Percentiles rank a stretch among this genome's conserved stretches.
Evolutionary conservation across 2,113 vertebrate species (phyloP).

Genomic region (Calyptommatus sinebrachiatus): DNA sequence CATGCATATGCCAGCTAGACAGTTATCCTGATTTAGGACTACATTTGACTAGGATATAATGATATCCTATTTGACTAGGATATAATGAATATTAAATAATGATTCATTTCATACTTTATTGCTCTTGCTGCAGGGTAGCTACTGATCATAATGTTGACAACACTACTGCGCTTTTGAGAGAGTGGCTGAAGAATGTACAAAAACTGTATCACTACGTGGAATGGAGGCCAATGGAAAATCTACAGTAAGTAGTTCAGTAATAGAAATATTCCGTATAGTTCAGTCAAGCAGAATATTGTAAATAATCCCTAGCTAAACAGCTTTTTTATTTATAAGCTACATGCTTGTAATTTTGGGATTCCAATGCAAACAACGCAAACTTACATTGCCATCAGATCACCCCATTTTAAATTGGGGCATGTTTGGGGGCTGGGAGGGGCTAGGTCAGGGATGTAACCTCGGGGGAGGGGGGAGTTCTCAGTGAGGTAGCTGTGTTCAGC

Average conservation of each 20-base stretch:
- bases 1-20: too few species aligned
- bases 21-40: background rate
- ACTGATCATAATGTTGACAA: conserved; percentile 94
- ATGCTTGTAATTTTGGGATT: background rate
- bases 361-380: background rate
- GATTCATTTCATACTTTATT: background rate
- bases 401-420: too few species aligned
- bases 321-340: background rate
- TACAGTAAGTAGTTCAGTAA: conserved; percentile 74
- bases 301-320: background rate
- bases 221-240: conserved; percentile 92
- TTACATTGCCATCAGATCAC: too few species aligned
- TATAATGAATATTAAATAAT: background rate
- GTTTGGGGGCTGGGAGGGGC: too few species aligned
- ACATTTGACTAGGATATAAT: background rate
- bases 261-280: background rate
- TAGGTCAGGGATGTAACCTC: too few species aligned
- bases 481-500: too few species aligned
- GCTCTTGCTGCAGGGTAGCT: conserved; percentile 78
- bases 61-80: background rate
- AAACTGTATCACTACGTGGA: conserved; percentile 89
- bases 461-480: too few species aligned
- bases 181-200: conserved; percentile 89
- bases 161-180: conserved; percentile 86
- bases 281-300: background rate